phyloP scores from a whole-genome alignment of 37 sponge, comb jelly and placozoan genomes.

The Mnemiopsis leidyi region DNA sequence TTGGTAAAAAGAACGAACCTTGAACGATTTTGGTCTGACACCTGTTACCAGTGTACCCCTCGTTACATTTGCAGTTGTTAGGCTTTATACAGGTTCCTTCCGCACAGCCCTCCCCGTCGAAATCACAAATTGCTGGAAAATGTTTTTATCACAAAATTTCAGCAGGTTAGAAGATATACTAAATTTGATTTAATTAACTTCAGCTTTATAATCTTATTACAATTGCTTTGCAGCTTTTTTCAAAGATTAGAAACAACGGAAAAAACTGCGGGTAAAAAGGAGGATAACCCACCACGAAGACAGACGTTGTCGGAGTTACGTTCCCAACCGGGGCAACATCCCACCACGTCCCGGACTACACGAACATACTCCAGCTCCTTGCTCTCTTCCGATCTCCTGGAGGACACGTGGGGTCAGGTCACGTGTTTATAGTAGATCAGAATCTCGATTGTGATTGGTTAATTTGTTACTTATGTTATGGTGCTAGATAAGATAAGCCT shows the following conservation, averaged over 20 bases:
- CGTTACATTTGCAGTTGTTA: slow-evolving; percentile 36
- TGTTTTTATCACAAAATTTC: not conserved
- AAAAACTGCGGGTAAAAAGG: not conserved
- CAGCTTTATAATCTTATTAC: not conserved
- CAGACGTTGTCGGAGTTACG: not conserved
- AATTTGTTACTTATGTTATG: too few relatives aligned
- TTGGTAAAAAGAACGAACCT: too few relatives aligned
- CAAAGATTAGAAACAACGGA: not conserved
- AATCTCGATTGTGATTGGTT: too few relatives aligned
- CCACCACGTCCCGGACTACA: not conserved
- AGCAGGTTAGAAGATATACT: not conserved
- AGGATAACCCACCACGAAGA: too few relatives aligned
- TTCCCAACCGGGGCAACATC: slow-evolving; percentile 41
- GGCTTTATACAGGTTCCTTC: slow-evolving; percentile 15
- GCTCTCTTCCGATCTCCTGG: slow-evolving; percentile 9
- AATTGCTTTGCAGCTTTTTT: too few relatives aligned
- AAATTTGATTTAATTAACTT: not conserved
- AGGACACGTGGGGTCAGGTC: too few relatives aligned
- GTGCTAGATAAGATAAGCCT: too few relatives aligned
- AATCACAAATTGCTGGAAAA: slow-evolving; percentile 11
- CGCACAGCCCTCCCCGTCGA: not conserved
- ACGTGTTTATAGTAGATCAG: too few relatives aligned
- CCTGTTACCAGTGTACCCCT: not conserved
- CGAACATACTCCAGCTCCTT: not conserved
- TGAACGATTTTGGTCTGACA: slow-evolving; percentile 7